Conservation (phyloP, 2,113 vertebrate species). For the Gasterosteus aculeatus region DNA sequence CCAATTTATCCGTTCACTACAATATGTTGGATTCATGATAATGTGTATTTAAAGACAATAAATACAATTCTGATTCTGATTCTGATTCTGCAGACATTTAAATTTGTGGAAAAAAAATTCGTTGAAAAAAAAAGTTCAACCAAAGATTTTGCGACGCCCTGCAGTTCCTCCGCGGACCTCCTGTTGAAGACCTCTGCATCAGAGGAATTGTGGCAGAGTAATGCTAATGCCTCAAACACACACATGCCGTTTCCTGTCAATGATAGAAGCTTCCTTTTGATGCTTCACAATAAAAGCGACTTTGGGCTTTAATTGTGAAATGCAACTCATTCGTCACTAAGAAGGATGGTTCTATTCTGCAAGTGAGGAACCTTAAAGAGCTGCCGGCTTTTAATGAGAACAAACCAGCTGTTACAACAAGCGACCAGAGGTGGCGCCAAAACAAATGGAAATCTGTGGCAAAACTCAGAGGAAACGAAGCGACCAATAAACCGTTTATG, state of each 20-base stretch:
- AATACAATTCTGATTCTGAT: too few relatives aligned
- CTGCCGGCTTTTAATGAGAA: not conserved
- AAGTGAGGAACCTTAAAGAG: not conserved
- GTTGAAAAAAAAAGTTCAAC: too few relatives aligned
- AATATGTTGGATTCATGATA: too few relatives aligned
- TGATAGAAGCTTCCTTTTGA: not conserved
- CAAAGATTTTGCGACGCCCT: too few relatives aligned
- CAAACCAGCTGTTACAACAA: not conserved
- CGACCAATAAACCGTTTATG: not conserved
- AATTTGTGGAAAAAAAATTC: too few relatives aligned
- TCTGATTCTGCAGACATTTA: too few relatives aligned
- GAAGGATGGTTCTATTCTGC: too few relatives aligned
- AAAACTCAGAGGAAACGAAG: too few relatives aligned
- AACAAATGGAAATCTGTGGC: not conserved
- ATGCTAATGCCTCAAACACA: not conserved
- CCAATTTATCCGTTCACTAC: too few relatives aligned
- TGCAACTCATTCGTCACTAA: not conserved
- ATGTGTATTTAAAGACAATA: too few relatives aligned
- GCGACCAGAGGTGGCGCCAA: not conserved
- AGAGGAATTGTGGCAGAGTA: not conserved
- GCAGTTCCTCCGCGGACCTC: too few relatives aligned
- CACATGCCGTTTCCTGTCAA: not conserved
- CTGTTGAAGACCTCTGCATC: not conserved
- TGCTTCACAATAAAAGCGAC: too few relatives aligned
- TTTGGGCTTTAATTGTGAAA: not conserved